Evolutionary conservation across 2,888 invertebrate species (phyloP), one percentile per base, ranked within the genome.

Genomic region (Drosophila merina): DNA sequence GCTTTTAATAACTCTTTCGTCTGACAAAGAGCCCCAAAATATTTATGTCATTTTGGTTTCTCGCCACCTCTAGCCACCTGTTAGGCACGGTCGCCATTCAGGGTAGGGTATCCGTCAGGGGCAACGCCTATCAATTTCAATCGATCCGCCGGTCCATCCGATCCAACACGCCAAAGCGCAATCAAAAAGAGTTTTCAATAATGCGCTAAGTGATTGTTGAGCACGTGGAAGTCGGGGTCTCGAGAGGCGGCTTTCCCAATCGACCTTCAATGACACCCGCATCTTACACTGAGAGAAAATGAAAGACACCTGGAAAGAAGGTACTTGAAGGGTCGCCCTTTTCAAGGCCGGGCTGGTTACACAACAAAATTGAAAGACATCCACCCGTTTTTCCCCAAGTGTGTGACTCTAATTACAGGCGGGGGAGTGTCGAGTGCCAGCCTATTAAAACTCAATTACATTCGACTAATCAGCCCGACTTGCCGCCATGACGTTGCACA

Each of bases 171-270:
- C 87, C 81, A 82, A 88, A 84, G 78, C 78, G 88, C 87, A 88
- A 82, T 82, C 82, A 83, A 88, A 81, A 88, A 84, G 87, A 84
- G 76, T 88, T 84, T 84, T 88, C 85, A 84, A 84, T 87, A 88
- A 88, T 85, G 88, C 84, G 84, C 86, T 84, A 84, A 84, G 88
- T 84, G 84, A 84, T 84, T 84, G 84, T 84, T 84, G 85, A 81
- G 82, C 81, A 78, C 62, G 67, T 68, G 47, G 49, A 40, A 72
- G 31, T 20, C 38, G 50, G 54, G 54, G 55, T 58, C 4, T 9
- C 38, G 48, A 30, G 48, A 30, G 38, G 36, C 28, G 72, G 80
- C 84, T 86, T 86, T 80, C 81, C 64, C 87, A 84, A 83, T 79
- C 67, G 88, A 81, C 82, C 82, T 83, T 82, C 87, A 62, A 55